These are phyloP conservation scores for Lithobates pipiens DNA, from an alignment of 2,797 vertebrate species.

Conservation along the genomic window DNA sequence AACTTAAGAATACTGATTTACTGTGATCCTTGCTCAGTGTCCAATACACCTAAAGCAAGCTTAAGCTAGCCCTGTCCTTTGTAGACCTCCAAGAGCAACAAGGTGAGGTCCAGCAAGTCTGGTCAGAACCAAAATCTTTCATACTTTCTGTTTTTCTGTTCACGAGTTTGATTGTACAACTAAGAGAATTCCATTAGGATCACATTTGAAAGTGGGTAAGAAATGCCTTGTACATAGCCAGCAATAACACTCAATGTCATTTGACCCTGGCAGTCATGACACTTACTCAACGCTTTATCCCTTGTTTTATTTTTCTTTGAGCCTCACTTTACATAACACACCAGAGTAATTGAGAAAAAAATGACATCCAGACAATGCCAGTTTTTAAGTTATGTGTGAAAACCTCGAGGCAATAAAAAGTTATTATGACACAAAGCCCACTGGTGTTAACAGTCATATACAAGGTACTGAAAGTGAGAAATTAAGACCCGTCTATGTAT, in stretches of 20 bases:
- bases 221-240: constrained; percentile 50
- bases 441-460: constrained; percentile 58
- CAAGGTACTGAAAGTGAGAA: constrained; percentile 55
- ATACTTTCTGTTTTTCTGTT: constrained; percentile 20
- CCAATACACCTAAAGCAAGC: constrained; percentile 5
- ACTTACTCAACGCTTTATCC: constrained; percentile 61
- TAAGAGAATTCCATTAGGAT: constrained; percentile 30
- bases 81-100: constrained; percentile 49
- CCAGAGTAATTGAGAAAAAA: constrained; percentile 31
- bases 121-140: constrained; percentile 28
- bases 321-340: constrained; percentile 53
- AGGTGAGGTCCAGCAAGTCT: constrained; percentile 34
- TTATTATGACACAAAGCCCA: constrained; percentile 60
- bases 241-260: constrained; percentile 59
- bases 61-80: constrained; percentile 12
- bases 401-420: constrained; percentile 58
- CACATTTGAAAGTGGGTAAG: constrained; percentile 52
- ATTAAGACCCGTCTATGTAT: constrained; percentile 56
- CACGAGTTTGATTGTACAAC: constrained; percentile 12
- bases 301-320: constrained; percentile 59
- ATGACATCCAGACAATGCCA: constrained; percentile 58
- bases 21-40: constrained; percentile 29
- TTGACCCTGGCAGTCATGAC: constrained; percentile 40
- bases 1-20: constrained; percentile 18
- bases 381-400: constrained; percentile 59